Evolutionary conservation across 1,140 invertebrate genomes (phyloP), one percentile per base, ranked within the genome.

Genomic region (Octopus sinensis): DNA sequence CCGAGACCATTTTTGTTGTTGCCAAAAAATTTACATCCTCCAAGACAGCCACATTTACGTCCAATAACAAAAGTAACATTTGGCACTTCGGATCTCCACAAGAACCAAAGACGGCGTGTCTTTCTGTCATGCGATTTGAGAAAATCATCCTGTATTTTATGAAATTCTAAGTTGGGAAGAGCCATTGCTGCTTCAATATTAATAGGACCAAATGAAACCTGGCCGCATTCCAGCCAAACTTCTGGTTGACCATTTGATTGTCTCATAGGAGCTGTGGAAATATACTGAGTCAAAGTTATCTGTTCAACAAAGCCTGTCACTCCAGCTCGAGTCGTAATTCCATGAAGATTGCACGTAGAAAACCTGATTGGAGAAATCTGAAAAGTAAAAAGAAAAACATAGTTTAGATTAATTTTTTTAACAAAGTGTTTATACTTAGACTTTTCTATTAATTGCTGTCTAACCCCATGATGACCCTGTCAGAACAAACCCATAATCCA

Each of bases 21-120:
- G 5, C 97, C 97, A 90, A 99, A 99, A 91, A 99, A 99, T 17
- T 92, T 92, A 88, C 96, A 98, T 0, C 97, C 97, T 4, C 98
- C 98, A 73, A 96, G 94, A 91, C 98, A 99, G 0, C 97, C 97
- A 90, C 98, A 99, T 84, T 95, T 95, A n/a, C 93, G 92, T 7
- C 92, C 86, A n/a, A 89, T 86, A 54, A 85, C 30, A 91, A 83
- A 93, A 85, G 91, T 79, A 6, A 89, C 91, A 88, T 91, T 83
- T 86, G 92, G 80, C 7, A 88, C 92, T 0, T 95, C 94, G 83
- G 92, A 92, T 1, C 94, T 93, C 97, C 97, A 99, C 1, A 99
- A 90, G 88, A 99, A 99, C 96, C 96, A 98, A 9, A 99, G 91
- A 82, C 96, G 93, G 89, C 96, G 97, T 0, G 94, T 95, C 83